Percentiles rank a stretch among this genome's conserved stretches.
Conservation (phyloP, 1,140 invertebrate species). For the Drosophila bifasciata region DNA sequence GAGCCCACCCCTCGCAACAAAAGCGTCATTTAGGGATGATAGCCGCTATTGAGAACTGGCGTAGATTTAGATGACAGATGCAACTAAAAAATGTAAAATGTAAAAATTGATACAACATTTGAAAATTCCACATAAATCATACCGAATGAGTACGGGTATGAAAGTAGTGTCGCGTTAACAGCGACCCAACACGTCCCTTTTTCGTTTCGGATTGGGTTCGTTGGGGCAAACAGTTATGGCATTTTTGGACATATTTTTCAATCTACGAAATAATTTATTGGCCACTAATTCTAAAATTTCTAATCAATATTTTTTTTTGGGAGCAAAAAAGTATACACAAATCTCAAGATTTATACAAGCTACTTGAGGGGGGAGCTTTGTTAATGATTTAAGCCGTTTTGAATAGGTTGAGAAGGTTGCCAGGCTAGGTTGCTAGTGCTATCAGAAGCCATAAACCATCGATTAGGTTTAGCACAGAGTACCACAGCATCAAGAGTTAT, state of each 20-base stretch:
- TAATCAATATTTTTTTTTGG: slow-evolving; percentile 45
- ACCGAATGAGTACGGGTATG: too few relatives aligned
- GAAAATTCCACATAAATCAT: too few relatives aligned
- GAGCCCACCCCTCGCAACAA: too few relatives aligned
- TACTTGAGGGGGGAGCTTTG: slow-evolving; percentile 35
- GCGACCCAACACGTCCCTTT: too few relatives aligned
- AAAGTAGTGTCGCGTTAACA: too few relatives aligned
- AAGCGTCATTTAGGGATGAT: too few relatives aligned
- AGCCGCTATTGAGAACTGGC: too few relatives aligned
- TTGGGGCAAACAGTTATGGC: slow-evolving; percentile 11
- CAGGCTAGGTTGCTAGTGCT: slow-evolving; percentile 7
- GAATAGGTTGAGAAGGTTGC: slow-evolving; percentile 2
- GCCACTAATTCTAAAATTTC: slow-evolving; percentile 44
- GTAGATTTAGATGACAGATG: too few relatives aligned
- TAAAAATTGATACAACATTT: too few relatives aligned
- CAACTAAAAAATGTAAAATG: too few relatives aligned
- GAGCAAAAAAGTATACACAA: slow-evolving; percentile 20
- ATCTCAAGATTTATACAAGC: slow-evolving; percentile 42
- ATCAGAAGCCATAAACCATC: slow-evolving; percentile 32
- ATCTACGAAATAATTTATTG: slow-evolving; percentile 49
- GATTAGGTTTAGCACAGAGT: slow-evolving; percentile 30
- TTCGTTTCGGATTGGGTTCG: too few relatives aligned
- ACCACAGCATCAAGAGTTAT: slow-evolving; percentile 26
- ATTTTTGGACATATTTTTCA: slow-evolving; percentile 15
- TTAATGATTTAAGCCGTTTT: slow-evolving; percentile 19